phyloP scores from a whole-genome alignment of 2,797 vertebrate species.

The Selene dorsalis region DNA sequence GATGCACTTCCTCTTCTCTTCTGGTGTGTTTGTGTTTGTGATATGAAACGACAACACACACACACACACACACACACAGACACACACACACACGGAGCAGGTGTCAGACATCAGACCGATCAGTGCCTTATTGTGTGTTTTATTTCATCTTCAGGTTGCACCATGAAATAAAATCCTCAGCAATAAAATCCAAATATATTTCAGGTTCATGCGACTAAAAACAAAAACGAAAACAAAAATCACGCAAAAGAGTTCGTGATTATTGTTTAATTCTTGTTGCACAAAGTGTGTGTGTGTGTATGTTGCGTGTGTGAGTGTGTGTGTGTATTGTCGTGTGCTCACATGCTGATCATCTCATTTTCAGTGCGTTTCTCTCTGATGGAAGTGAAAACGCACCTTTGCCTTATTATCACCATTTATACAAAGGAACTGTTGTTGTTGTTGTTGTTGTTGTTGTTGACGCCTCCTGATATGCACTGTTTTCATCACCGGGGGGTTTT shows the following conservation, averaged over 20 bases:
- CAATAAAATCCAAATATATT: neutral
- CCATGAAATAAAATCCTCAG: neutral
- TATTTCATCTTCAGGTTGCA: neutral
- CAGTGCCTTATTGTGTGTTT: conserved; percentile 49
- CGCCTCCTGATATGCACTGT: conserved; percentile 75
- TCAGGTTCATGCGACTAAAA: conserved; percentile 9
- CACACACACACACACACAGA: too few relatives aligned
- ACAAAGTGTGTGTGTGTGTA: conserved; percentile 31
- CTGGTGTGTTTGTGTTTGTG: conserved; percentile 36
- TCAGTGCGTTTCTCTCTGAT: conserved; percentile 50
- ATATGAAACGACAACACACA: conserved; percentile 54
- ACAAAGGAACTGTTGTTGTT: conserved; percentile 48
- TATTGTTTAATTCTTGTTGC: conserved; percentile 9
- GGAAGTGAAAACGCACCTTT: conserved; percentile 53
- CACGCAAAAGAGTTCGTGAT: conserved; percentile 2
- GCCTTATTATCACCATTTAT: conserved; percentile 54
- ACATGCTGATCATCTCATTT: conserved; percentile 73
- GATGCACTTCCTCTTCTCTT: conserved; percentile 45
- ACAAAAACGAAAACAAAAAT: neutral
- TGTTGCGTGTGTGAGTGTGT: conserved; percentile 20
- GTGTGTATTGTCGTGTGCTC: conserved; percentile 27
- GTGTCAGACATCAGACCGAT: neutral
- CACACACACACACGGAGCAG: too few relatives aligned
- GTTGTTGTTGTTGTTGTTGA: too few relatives aligned
- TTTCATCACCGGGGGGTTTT: conserved; percentile 59